A percentile compares a stretch with the other conserved stretches of the same genome.
phyloP scores from a whole-genome alignment of 2,888 invertebrate genomes.

The Epinotia demarniana region DNA sequence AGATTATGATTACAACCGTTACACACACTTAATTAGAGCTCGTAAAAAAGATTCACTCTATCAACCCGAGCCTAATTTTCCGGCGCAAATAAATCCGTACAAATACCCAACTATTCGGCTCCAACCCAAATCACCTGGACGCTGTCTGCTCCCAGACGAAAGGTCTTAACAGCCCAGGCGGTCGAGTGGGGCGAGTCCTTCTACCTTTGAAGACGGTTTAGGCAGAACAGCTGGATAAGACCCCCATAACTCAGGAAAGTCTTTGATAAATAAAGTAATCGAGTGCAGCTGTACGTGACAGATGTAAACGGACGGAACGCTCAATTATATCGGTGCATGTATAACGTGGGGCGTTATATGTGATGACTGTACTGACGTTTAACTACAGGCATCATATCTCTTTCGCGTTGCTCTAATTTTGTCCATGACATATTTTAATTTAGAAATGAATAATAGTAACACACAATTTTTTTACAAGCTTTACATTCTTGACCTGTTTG shows the following conservation, averaged over 20 bases:
- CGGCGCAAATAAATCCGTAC: constrained; percentile 34
- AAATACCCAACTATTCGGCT: constrained; percentile 41
- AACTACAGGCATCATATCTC: no score
- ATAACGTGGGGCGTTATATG: no score
- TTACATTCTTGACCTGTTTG: no score
- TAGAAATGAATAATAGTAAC: no score
- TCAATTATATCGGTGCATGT: background rate
- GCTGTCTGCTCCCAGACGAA: background rate
- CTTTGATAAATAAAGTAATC: constrained; percentile 43
- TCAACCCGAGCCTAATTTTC: constrained; percentile 17
- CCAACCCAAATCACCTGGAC: constrained; percentile 39
- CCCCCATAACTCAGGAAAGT: constrained; percentile 36
- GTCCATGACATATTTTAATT: no score
- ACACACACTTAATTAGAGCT: background rate
- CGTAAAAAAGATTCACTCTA: constrained; percentile 13
- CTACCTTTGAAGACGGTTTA: background rate
- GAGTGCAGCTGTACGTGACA: constrained; percentile 33
- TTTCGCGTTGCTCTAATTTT: no score
- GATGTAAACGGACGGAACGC: background rate
- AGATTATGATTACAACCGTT: background rate
- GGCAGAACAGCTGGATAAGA: constrained; percentile 30
- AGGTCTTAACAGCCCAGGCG: background rate
- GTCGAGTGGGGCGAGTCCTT: background rate
- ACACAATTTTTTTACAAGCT: no score
- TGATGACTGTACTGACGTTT: no score